Percentiles rank a stretch among this genome's conserved stretches.
These are phyloP conservation scores for Diplolepis rosae DNA, from an alignment of 2,888 invertebrate genomes.

Conservation along the genomic window DNA sequence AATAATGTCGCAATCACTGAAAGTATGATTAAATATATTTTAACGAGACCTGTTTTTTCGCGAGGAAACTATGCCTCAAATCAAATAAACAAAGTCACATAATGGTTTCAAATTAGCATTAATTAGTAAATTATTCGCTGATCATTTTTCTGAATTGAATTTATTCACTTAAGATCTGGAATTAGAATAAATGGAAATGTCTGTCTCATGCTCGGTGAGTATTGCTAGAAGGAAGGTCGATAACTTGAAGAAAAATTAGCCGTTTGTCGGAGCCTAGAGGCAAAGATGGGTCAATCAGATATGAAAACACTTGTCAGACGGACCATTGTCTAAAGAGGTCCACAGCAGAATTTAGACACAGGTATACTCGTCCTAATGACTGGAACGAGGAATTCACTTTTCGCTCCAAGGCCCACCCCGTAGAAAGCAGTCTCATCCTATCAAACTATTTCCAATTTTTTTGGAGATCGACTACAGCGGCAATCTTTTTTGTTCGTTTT, in stretches of 20 bases:
- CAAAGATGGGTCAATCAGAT: constrained; percentile 70
- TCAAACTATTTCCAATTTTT: constrained; percentile 47
- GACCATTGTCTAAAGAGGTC: constrained; percentile 63
- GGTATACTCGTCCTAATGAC: constrained; percentile 65
- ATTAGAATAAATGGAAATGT: constrained; percentile 40
- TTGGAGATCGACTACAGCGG: constrained; percentile 48
- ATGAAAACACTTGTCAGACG: constrained; percentile 67
- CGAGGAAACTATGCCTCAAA: too few species aligned
- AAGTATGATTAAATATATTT: too few species aligned
- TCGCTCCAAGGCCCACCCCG: constrained; percentile 42
- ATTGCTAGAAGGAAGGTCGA: constrained; percentile 54
- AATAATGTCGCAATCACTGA: too few species aligned
- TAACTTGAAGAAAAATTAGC: constrained; percentile 66
- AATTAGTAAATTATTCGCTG: too few species aligned
- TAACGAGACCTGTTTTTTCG: too few species aligned
- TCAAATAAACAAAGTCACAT: too few species aligned
- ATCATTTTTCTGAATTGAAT: background rate
- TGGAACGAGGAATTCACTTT: constrained; percentile 56
- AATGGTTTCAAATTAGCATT: too few species aligned
- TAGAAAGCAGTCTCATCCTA: constrained; percentile 35
- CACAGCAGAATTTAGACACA: constrained; percentile 35
- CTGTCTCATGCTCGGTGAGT: background rate
- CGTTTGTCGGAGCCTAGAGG: constrained; percentile 57
- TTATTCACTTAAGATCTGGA: background rate
- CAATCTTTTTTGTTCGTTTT: constrained; percentile 39